phyloP scores from a whole-genome alignment of 2,888 invertebrate genomes.

The Nephrotoma guestfalica region DNA sequence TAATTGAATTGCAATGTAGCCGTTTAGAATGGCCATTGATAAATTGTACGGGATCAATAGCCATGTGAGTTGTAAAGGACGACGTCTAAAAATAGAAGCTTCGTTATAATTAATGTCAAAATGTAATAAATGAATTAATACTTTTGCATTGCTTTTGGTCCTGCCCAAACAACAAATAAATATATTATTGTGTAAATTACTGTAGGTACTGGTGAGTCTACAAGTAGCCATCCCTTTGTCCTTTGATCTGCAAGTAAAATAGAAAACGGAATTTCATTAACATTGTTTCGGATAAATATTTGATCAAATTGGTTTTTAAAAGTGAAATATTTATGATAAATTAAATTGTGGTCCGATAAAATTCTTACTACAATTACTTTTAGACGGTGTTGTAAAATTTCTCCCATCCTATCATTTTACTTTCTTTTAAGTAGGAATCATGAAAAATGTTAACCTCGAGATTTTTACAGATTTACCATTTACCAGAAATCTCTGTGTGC shows the following conservation, averaged over 20 bases:
- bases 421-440: too few relatives aligned
- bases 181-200: conserved; percentile 54
- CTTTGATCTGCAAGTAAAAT: conserved; percentile 47
- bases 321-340: too few relatives aligned
- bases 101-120: neutral
- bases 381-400: too few relatives aligned
- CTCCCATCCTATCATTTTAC: too few relatives aligned
- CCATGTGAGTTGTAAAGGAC: conserved; percentile 60
- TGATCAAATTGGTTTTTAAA: too few relatives aligned
- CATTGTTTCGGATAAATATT: neutral
- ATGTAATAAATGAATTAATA: conserved; percentile 10
- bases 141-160: conserved; percentile 69
- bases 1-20: conserved; percentile 67
- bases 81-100: conserved; percentile 28
- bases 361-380: too few relatives aligned
- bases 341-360: too few relatives aligned
- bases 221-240: conserved; percentile 72
- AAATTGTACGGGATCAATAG: conserved; percentile 73
- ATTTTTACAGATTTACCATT: too few relatives aligned
- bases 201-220: conserved; percentile 67
- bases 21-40: conserved; percentile 66
- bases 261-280: neutral
- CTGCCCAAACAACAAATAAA: conserved; percentile 60
- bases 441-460: too few relatives aligned
- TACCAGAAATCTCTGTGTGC: too few relatives aligned